These are phyloP conservation scores for Muscicapa striata DNA, from an alignment of 2,797 vertebrate species.

Conservation along the genomic window DNA sequence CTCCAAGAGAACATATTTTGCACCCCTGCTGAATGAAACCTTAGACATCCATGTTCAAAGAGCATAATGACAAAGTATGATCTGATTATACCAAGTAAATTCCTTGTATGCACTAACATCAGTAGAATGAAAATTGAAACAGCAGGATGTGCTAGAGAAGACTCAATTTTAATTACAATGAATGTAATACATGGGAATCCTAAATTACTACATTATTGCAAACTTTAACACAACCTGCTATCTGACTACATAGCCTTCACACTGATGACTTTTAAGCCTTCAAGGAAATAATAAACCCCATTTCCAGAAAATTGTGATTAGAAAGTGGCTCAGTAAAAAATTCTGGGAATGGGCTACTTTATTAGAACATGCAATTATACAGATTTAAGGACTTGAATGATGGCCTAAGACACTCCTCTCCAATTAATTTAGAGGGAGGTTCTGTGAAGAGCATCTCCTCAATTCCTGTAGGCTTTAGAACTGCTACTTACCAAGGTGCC, in stretches of 20 bases:
- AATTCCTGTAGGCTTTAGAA: background rate
- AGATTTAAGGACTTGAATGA: background rate
- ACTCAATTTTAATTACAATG: background rate
- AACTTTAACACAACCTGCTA: background rate
- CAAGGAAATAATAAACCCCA: background rate
- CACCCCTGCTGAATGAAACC: background rate
- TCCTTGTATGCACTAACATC: background rate
- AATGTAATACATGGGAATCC: background rate
- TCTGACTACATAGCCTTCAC: background rate
- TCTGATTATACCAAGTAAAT: background rate
- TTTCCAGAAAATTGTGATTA: background rate
- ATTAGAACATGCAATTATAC: background rate
- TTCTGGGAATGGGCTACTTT: background rate
- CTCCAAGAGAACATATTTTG: background rate
- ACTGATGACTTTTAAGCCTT: background rate
- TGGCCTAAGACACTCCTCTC: background rate
- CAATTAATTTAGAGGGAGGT: background rate
- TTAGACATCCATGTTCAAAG: background rate
- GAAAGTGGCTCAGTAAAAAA: background rate
- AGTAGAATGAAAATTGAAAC: slow-evolving; percentile 17
- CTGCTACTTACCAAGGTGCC: background rate
- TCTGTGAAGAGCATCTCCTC: background rate
- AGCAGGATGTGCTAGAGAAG: background rate
- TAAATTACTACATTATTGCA: slow-evolving; percentile 1
- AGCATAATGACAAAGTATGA: background rate